Evolutionary conservation across 2,113 vertebrate genomes (phyloP).

Genomic region (Podarcis cretensis): DNA sequence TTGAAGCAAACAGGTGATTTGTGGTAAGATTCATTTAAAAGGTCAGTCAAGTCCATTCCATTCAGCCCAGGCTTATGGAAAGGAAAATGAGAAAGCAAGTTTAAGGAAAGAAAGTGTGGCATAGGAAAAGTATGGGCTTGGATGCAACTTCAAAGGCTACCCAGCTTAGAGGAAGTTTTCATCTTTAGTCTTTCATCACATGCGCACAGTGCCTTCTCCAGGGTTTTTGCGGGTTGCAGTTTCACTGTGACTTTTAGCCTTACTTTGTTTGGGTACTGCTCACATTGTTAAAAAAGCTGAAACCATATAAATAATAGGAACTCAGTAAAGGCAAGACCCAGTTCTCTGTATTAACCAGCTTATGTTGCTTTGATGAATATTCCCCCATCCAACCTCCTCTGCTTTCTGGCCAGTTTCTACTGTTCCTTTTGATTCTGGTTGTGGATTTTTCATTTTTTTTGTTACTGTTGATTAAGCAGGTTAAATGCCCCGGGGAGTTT

Average conservation of each 20-base stretch:
- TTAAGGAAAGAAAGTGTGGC: background rate
- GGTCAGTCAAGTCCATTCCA: background rate
- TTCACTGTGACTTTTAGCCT: background rate
- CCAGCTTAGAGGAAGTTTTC: background rate
- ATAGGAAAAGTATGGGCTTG: background rate
- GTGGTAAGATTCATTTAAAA: background rate
- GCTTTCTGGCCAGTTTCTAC: background rate
- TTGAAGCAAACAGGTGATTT: too few relatives aligned
- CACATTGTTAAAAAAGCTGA: background rate
- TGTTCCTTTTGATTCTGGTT: background rate
- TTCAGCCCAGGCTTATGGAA: background rate
- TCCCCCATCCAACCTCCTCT: background rate
- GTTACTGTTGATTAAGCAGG: conserved; percentile 31
- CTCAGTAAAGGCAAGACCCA: background rate
- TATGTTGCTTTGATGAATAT: conserved; percentile 1
- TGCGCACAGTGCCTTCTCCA: background rate
- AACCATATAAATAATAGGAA: background rate
- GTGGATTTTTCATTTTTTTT: background rate
- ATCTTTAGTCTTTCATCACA: background rate
- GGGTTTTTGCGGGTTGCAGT: background rate
- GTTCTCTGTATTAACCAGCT: background rate
- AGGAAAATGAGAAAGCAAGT: background rate
- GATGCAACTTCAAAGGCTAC: background rate
- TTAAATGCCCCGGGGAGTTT: conserved; percentile 39
- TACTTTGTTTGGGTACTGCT: background rate